phyloP scores from a whole-genome alignment of 2,888 invertebrate genomes.

The Pachymerium ferrugineum region DNA sequence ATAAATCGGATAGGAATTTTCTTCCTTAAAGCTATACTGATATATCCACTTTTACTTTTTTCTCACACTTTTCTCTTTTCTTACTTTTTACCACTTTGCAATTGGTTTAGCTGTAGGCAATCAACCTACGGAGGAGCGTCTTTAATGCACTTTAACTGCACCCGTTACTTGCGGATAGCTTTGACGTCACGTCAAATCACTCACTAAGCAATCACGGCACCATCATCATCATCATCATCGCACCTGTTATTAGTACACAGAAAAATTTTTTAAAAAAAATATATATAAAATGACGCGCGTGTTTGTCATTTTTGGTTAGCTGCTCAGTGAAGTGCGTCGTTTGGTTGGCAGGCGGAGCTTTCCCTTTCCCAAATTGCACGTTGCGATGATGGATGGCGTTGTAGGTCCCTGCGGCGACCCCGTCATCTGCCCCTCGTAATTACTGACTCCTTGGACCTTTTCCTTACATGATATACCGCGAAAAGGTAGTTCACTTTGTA shows the following conservation, averaged over 20 bases:
- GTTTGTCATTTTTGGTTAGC: neutral
- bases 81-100: neutral
- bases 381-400: neutral
- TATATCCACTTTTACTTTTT: neutral
- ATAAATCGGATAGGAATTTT: conserved; percentile 2
- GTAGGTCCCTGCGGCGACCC: neutral
- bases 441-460: neutral
- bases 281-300: neutral
- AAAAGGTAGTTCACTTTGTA: neutral
- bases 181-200: neutral
- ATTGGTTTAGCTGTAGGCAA: conserved; percentile 3
- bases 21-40: neutral
- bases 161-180: neutral
- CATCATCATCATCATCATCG: too few relatives aligned
- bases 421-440: neutral
- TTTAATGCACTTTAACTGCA: conserved; percentile 11
- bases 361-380: conserved; percentile 1
- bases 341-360: neutral
- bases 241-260: too few relatives aligned
- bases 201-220: neutral
- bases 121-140: neutral
- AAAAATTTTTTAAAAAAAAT: neutral
- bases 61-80: neutral
- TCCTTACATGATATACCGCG: neutral
- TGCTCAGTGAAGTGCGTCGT: neutral